These are phyloP conservation scores for Orius laevigatus DNA, from an alignment of 1,140 invertebrate species.

Conservation along the genomic window DNA sequence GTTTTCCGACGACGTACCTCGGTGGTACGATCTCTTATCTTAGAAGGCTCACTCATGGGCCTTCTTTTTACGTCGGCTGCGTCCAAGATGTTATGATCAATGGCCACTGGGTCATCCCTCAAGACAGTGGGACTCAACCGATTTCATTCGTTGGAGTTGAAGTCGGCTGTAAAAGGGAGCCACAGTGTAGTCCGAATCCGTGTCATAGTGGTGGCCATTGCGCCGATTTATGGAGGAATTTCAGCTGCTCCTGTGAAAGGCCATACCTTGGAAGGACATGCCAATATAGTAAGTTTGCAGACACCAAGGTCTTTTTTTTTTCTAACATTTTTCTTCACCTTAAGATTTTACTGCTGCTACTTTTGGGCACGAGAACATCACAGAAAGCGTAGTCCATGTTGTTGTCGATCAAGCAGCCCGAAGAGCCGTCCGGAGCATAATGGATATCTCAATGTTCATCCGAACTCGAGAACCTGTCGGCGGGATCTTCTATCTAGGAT, in stretches of 20 bases:
- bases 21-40: conserved; percentile 56
- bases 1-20: conserved; percentile 62
- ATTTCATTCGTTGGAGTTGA: conserved; percentile 37
- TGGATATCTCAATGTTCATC: conserved; percentile 87
- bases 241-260: conserved; percentile 66
- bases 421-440: conserved; percentile 50
- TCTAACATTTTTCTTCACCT: conserved; percentile 13
- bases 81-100: conserved; percentile 81
- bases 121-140: conserved; percentile 23
- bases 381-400: conserved; percentile 52
- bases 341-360: conserved; percentile 73
- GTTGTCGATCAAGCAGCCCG: conserved; percentile 46
- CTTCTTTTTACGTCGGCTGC: conserved; percentile 58
- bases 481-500: conserved; percentile 78
- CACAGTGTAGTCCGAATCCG: conserved; percentile 71
- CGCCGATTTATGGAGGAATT: conserved; percentile 76
- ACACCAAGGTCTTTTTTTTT: background rate
- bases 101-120: conserved; percentile 44
- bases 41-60: conserved; percentile 43
- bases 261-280: conserved; percentile 76
- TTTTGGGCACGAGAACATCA: conserved; percentile 71
- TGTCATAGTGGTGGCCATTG: conserved; percentile 74
- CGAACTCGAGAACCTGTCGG: conserved; percentile 65
- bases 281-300: conserved; percentile 54
- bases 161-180: conserved; percentile 53